These are phyloP conservation scores for Gallinago stenura DNA, from an alignment of 2,797 vertebrate species.

Conservation along the genomic window DNA sequence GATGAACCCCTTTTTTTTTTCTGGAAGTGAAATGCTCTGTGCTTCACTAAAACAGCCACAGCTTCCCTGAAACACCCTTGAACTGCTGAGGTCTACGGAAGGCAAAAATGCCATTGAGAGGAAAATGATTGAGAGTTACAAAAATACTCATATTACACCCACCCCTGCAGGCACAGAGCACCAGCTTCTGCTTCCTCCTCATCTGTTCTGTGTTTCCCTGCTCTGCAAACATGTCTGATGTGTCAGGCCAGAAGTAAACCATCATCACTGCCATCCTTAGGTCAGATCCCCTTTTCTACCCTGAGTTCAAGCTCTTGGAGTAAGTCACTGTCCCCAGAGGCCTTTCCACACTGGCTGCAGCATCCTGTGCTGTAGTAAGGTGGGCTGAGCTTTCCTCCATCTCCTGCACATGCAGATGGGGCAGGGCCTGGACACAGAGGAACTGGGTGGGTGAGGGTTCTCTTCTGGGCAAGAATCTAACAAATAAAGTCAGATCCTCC, in stretches of 20 bases:
- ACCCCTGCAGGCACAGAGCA: background rate
- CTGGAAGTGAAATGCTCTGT: background rate
- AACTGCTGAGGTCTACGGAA: background rate
- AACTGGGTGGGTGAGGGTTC: background rate
- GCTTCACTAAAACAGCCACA: background rate
- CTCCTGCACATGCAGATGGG: background rate
- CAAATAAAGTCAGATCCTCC: slow-evolving; percentile 38
- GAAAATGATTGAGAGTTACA: background rate
- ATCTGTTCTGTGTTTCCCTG: background rate
- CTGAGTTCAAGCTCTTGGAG: background rate
- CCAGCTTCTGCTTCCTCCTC: background rate
- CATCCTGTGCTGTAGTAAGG: accelerated
- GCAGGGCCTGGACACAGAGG: background rate
- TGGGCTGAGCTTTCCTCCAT: background rate
- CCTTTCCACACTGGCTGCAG: background rate
- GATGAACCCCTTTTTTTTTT: background rate
- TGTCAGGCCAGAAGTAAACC: background rate
- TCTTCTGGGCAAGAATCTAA: background rate
- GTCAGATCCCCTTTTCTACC: background rate
- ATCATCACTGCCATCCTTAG: background rate
- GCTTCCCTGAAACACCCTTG: background rate
- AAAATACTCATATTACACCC: background rate
- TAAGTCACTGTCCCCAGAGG: background rate
- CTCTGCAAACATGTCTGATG: background rate
- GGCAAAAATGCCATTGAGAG: background rate